Evolutionary conservation across 2,113 vertebrate species (phyloP).

Genomic region (Vidua macroura): DNA sequence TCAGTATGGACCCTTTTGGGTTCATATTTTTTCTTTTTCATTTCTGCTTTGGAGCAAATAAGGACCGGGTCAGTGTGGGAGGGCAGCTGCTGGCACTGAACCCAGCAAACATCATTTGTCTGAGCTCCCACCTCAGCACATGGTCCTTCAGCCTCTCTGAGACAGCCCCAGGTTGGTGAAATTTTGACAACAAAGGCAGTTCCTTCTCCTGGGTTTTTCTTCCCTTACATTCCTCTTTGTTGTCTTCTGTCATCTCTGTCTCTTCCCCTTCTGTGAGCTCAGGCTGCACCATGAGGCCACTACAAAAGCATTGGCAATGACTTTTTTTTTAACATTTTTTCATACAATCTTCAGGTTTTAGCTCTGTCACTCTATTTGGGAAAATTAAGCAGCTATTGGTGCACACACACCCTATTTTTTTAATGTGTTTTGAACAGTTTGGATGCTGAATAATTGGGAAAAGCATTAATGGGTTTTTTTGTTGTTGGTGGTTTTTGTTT

Average conservation of each 20-base stretch:
- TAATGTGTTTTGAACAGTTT: background rate
- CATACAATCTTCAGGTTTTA: background rate
- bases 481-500: too few relatives aligned
- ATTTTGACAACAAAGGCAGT: background rate
- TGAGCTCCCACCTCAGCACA: background rate
- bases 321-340: background rate
- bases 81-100: background rate
- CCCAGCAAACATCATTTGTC: background rate
- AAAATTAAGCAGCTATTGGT: background rate
- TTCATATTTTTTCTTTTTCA: background rate
- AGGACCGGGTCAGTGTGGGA: background rate
- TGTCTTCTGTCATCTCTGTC: background rate
- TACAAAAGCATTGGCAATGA: background rate
- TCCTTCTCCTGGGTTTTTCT: background rate
- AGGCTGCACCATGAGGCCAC: background rate
- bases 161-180: background rate
- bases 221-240: background rate
- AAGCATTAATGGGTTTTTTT: background rate
- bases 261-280: background rate
- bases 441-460: background rate
- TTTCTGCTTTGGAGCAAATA: background rate
- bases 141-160: background rate
- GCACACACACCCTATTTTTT: rapidly evolving
- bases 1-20: background rate
- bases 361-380: background rate